Percentiles rank a stretch among this genome's conserved stretches.
These are phyloP conservation scores for Drosophila azteca DNA, from an alignment of 1,140 invertebrate species.

Conservation along the genomic window DNA sequence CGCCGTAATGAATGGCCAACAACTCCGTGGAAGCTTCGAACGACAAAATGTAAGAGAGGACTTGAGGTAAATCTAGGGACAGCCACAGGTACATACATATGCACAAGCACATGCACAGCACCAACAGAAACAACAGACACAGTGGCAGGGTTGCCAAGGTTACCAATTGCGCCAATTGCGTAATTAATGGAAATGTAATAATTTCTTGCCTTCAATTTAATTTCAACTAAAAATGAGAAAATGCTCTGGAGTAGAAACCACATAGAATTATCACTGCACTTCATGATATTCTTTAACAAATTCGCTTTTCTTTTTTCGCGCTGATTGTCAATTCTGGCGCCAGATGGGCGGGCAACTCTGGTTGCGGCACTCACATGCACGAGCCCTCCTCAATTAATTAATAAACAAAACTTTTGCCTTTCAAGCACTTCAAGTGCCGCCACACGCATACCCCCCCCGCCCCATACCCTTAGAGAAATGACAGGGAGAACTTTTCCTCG, in stretches of 20 bases:
- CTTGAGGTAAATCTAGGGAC: not conserved
- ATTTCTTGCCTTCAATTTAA: not conserved
- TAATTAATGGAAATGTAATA: not conserved
- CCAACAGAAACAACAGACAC: not conserved
- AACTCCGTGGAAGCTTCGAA: conserved; percentile 19
- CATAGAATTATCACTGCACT: too few relatives aligned
- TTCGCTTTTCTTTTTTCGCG: too few relatives aligned
- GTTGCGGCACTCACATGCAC: conserved; percentile 38
- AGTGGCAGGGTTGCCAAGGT: not conserved
- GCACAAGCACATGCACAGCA: not conserved
- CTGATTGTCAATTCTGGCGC: conserved; percentile 5
- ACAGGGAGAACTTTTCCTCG: conserved; percentile 27
- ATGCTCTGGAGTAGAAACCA: too few relatives aligned
- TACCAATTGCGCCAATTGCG: not conserved
- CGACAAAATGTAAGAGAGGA: conserved; percentile 38
- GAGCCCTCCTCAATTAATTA: conserved; percentile 72
- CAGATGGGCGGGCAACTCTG: conserved; percentile 4
- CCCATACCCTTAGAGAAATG: too few relatives aligned
- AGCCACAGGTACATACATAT: not conserved
- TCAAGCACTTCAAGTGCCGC: conserved; percentile 34
- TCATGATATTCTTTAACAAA: too few relatives aligned
- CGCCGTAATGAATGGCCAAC: conserved; percentile 65
- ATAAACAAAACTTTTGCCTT: conserved; percentile 75
- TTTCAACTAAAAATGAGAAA: too few relatives aligned
- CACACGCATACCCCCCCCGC: too few relatives aligned